phyloP scores from a whole-genome alignment of 2,888 invertebrate genomes.

The Archaeoteleia sp. region DNA sequence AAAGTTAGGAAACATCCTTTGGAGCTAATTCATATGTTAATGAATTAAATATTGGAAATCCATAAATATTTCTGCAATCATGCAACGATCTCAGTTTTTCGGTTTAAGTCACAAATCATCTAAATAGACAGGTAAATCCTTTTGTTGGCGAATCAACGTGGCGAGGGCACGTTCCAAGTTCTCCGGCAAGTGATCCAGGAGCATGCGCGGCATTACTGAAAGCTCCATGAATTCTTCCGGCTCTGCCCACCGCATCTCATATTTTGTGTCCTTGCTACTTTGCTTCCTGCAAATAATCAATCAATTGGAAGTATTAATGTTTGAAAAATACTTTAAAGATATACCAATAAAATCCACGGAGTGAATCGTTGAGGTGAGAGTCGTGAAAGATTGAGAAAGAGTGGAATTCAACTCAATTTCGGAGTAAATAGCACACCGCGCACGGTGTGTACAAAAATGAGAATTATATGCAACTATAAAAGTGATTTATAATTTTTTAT shows the following conservation, averaged over 20 bases:
- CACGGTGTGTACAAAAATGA: no score
- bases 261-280: constrained; percentile 78
- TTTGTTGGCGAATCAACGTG: constrained; percentile 77
- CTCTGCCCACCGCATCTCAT: constrained; percentile 87
- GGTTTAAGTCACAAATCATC: constrained; percentile 34
- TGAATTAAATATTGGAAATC: not conserved
- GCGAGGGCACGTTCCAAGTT: constrained; percentile 84
- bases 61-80: not conserved
- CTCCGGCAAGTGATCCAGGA: constrained; percentile 90
- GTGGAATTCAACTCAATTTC: constrained; percentile 9
- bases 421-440: not conserved
- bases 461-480: no score
- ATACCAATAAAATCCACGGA: no score
- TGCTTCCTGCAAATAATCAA: constrained; percentile 66
- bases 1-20: no score
- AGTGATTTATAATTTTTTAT: no score
- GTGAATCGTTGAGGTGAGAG: no score
- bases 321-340: not conserved
- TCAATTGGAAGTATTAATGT: constrained; percentile 53
- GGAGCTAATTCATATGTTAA: no score
- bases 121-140: constrained; percentile 61
- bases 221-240: constrained; percentile 88
- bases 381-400: constrained; percentile 20
- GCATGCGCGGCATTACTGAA: constrained; percentile 78
- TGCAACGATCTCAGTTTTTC: constrained; percentile 6